Evolutionary conservation across 2,113 vertebrate genomes (phyloP).

Genomic region (Ciconia stormi): DNA sequence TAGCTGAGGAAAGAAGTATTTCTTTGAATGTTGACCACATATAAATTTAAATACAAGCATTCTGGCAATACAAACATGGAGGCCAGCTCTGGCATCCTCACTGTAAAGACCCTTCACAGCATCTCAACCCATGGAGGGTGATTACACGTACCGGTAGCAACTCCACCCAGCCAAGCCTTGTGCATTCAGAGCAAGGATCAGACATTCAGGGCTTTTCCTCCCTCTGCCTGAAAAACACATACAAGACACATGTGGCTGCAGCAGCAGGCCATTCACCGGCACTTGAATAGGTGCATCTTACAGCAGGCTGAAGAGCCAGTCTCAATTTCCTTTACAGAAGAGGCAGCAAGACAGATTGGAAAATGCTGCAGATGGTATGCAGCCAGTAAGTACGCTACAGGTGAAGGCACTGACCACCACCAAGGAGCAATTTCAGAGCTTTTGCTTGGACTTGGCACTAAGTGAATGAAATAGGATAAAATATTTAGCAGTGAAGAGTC

Average conservation of each 20-base stretch:
- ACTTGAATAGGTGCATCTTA: neutral
- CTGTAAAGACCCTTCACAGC: neutral
- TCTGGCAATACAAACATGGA: neutral
- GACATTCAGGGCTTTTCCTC: neutral
- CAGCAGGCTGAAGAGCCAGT: neutral
- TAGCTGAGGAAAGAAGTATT: neutral
- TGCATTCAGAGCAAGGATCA: neutral
- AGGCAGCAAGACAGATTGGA: neutral
- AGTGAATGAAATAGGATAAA: neutral
- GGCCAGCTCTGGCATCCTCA: neutral
- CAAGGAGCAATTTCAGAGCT: neutral
- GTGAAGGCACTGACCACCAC: neutral
- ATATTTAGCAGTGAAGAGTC: neutral
- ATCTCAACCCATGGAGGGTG: neutral
- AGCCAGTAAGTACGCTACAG: neutral
- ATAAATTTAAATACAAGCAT: neutral
- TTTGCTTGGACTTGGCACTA: neutral
- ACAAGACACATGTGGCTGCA: neutral
- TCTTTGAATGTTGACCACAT: neutral
- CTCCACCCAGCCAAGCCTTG: neutral
- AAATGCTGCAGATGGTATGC: neutral
- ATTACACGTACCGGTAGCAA: neutral
- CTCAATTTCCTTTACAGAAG: neutral
- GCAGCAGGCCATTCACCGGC: neutral
- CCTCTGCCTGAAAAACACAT: neutral